These are phyloP conservation scores for Mongoloraphidia duomilia DNA, from an alignment of 2,888 invertebrate genomes.

Conservation along the genomic window DNA sequence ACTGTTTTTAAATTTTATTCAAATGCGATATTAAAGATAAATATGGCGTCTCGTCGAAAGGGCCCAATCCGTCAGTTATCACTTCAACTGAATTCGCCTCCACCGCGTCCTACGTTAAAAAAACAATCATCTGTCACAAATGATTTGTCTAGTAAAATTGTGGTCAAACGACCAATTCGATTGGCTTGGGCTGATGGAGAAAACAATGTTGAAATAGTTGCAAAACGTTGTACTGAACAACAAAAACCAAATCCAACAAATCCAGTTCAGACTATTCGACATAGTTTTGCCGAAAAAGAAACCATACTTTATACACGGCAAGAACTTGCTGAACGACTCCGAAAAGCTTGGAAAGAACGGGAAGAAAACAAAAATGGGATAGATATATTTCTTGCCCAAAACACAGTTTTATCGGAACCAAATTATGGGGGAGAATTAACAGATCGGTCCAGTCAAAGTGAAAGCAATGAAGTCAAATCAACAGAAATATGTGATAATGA, in stretches of 20 bases:
- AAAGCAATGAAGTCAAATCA: no score
- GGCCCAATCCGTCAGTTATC: conserved; percentile 26
- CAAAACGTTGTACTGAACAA: conserved; percentile 24
- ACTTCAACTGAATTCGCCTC: conserved; percentile 18
- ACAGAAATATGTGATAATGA: no score
- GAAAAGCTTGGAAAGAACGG: conserved; percentile 34
- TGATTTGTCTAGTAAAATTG: background rate
- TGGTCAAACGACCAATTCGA: conserved; percentile 10
- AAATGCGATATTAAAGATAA: no score
- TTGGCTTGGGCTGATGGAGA: conserved; percentile 17
- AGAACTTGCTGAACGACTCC: conserved; percentile 33
- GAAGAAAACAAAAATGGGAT: conserved; percentile 40
- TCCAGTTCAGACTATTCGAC: conserved; percentile 17
- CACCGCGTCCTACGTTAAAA: conserved; percentile 19
- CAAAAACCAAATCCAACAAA: conserved; percentile 17
- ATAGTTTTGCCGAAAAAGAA: conserved; percentile 22
- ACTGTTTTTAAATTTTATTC: no score
- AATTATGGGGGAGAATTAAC: no score
- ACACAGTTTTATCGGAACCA: conserved; percentile 16
- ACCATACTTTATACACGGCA: conserved; percentile 28
- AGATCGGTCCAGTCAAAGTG: no score
- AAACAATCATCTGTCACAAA: conserved; percentile 23
- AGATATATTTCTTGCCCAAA: conserved; percentile 43
- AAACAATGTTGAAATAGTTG: conserved; percentile 20
- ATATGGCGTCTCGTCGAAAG: background rate